Conservation (phyloP, 1,140 invertebrate genomes). For the Phthorimaea operculella region DNA sequence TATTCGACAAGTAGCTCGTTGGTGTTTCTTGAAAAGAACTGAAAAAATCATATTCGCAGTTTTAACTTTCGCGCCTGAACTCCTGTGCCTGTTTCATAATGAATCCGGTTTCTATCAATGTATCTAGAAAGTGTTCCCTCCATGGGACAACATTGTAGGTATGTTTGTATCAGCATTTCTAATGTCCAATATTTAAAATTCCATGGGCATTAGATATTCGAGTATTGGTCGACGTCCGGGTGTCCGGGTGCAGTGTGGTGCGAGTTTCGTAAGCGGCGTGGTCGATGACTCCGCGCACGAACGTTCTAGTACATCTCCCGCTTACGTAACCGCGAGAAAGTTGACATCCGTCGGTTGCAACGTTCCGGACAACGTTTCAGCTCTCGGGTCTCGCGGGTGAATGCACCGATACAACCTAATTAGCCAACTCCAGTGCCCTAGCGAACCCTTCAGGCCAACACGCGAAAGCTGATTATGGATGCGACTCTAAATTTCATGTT, state of each 20-base stretch:
- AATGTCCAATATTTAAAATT: neutral
- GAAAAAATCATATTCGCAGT: no score
- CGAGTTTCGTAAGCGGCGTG: constrained; percentile 59
- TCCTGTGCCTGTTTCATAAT: no score
- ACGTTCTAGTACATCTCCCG: constrained; percentile 61
- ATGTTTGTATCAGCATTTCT: no score
- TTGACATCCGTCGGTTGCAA: constrained; percentile 47
- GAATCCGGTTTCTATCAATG: no score
- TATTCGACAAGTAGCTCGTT: no score
- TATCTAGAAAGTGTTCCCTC: no score
- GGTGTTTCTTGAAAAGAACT: no score
- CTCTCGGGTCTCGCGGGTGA: constrained; percentile 17
- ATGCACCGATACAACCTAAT: constrained; percentile 25
- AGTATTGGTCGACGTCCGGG: neutral
- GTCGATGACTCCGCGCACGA: constrained; percentile 59
- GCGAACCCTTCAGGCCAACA: neutral
- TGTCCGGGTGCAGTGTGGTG: constrained; percentile 30
- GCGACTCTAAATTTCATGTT: no score
- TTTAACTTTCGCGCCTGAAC: no score
- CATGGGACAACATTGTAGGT: no score
- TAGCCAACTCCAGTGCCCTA: constrained; percentile 8
- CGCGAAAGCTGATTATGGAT: no score
- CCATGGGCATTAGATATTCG: neutral
- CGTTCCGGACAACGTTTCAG: constrained; percentile 26
- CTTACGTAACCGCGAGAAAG: constrained; percentile 65